Evolutionary conservation across 1,140 invertebrate genomes (phyloP).

Genomic region (Cardiocondyla obscurior): DNA sequence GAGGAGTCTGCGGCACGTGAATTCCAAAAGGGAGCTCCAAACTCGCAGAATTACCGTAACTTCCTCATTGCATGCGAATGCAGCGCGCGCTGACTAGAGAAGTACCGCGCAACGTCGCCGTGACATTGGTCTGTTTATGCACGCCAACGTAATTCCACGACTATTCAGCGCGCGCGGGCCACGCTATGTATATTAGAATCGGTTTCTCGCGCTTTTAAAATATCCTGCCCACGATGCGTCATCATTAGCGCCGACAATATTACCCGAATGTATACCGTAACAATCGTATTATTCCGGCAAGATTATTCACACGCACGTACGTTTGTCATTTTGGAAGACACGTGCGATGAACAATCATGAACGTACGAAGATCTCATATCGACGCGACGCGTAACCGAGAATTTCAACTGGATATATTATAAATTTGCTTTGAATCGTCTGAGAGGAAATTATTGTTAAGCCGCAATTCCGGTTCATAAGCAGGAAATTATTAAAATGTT

Average conservation of each 20-base stretch:
- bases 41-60: neutral
- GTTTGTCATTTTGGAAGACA: conserved; percentile 6
- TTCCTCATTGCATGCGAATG: conserved; percentile 11
- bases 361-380: neutral
- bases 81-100: neutral
- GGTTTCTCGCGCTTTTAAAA: conserved; percentile 15
- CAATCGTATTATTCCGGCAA: conserved; percentile 25
- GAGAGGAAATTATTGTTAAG: neutral
- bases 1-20: neutral
- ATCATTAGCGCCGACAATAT: conserved; percentile 13
- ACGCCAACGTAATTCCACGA: conserved; percentile 13
- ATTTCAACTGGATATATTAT: neutral
- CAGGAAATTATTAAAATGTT: neutral
- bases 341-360: neutral
- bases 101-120: neutral
- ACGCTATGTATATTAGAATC: conserved; percentile 6
- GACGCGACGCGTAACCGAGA: neutral
- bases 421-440: neutral
- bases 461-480: neutral
- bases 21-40: neutral
- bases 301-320: conserved; percentile 20
- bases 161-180: conserved; percentile 45
- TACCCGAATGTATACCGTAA: neutral
- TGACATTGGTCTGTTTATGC: conserved; percentile 33
- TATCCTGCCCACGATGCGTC: neutral